phyloP scores from a whole-genome alignment of 1,140 invertebrate genomes.

The Pogonognathellus flavescens region DNA sequence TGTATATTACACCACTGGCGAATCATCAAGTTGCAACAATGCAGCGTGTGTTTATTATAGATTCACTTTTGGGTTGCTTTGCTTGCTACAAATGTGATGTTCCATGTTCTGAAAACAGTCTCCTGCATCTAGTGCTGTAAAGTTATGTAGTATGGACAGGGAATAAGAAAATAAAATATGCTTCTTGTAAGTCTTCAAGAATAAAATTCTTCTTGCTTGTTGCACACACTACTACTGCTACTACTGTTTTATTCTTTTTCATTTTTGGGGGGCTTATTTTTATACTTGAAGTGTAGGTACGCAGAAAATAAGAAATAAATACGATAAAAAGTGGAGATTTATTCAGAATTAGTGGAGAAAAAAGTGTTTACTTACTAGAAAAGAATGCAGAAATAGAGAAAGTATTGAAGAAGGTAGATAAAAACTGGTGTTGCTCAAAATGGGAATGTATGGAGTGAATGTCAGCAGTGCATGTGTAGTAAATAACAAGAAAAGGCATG shows the following conservation, averaged over 20 bases:
- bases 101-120: too few relatives aligned
- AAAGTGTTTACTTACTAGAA: background rate
- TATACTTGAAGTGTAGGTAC: background rate
- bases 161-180: too few relatives aligned
- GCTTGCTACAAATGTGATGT: too few relatives aligned
- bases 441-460: slow-evolving; percentile 17
- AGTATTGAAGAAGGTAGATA: slow-evolving; percentile 28
- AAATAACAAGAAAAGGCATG: slow-evolving; percentile 35
- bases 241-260: slow-evolving; percentile 2
- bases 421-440: slow-evolving; percentile 5
- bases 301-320: background rate
- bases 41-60: too few relatives aligned
- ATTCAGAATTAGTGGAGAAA: background rate
- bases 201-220: too few relatives aligned
- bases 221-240: background rate
- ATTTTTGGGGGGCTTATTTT: slow-evolving; percentile 3
- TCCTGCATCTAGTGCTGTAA: too few relatives aligned
- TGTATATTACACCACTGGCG: background rate
- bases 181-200: too few relatives aligned
- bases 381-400: background rate
- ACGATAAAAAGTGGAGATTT: background rate
- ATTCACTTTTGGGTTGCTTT: too few relatives aligned
- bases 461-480: slow-evolving; percentile 17
- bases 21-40: slow-evolving; percentile 22
- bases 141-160: too few relatives aligned